A percentile compares a stretch with the other conserved stretches of the same genome.
Conservation (phyloP, 2,888 invertebrate genomes). For the Hirtodrosophila cameraria region DNA sequence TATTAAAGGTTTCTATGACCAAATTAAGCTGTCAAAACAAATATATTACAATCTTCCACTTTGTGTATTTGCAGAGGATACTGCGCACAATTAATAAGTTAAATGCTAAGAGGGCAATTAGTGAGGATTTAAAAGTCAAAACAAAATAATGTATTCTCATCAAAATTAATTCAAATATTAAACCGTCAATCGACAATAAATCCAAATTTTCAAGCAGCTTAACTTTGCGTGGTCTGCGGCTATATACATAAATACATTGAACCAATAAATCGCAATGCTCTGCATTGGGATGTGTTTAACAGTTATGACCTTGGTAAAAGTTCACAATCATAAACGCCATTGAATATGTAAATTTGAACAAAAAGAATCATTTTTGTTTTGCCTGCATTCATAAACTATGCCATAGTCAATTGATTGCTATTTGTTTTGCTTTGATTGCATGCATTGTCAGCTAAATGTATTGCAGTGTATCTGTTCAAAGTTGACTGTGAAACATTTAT, state of each 20-base stretch:
- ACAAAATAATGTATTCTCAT: constrained; percentile 1
- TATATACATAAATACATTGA: constrained; percentile 17
- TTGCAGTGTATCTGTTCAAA: constrained; percentile 11
- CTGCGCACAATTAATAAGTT: neutral
- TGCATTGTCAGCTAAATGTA: constrained; percentile 38
- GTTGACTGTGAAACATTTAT: neutral
- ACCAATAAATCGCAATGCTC: constrained; percentile 20
- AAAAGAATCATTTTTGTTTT: neutral
- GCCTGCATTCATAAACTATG: constrained; percentile 24
- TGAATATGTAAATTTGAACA: constrained; percentile 49
- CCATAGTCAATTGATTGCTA: constrained; percentile 35
- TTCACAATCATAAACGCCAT: neutral
- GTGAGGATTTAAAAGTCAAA: neutral
- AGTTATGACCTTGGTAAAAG: constrained; percentile 11
- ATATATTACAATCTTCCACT: neutral
- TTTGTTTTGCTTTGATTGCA: constrained; percentile 50
- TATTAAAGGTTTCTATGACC: neutral
- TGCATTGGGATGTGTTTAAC: constrained; percentile 1
- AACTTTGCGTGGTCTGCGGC: constrained; percentile 6
- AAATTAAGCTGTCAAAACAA: no score
- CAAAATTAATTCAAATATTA: constrained; percentile 11
- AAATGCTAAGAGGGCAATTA: constrained; percentile 18
- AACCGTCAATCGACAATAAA: constrained; percentile 15
- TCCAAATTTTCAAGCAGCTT: constrained; percentile 5
- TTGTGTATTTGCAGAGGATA: neutral